Evolutionary conservation across 2,113 vertebrate genomes (phyloP), one percentile per base, ranked within the genome.

Genomic region (Chascanopsetta lugubris): DNA sequence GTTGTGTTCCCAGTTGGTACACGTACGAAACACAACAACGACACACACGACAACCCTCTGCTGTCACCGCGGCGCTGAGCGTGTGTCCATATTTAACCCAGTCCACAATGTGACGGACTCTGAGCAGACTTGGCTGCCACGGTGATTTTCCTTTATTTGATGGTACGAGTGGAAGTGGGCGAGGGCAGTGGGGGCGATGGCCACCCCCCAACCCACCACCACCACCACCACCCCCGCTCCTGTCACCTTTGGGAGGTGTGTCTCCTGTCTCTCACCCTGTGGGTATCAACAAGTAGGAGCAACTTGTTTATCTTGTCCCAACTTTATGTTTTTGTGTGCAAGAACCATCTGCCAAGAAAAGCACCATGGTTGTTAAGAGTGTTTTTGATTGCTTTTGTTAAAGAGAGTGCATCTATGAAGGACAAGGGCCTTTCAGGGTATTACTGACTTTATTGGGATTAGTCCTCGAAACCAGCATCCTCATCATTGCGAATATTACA

Each of bases 21-120:
- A 10, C 59, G 21, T 36, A 40, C 46, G 4, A 12, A 46, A 65
- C 54, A 56, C 17, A 25, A 60, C 77, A 53, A 55, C 69, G 20
- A 25, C 29, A 32, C 69, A 11, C 68, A 61, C 68, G 32, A 7
- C 64, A 83, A 75, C 82, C 74, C 87, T 88, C 61, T 64, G 50
- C 61, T 64, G 50, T 59, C 11, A 62, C 48, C 2, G 22, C 24
- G 10, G 29, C 49, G 24, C 47, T 30, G 80, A 80, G 78, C 85
- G 71, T 81, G 4, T 89, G n/a, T 88, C 85, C 85, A 82, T 84
- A 80, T 90, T 88, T 90, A 89, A 82, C 84, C 76, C 71, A 36
- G 61, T 84, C 58, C 59, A 61, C 83, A 69, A 30, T 71, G 76
- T 79, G 79, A 61, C 55, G 20, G 24, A 65, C 85, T 72, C 65